These are phyloP conservation scores for Drosophila kikkawai DNA, from an alignment of 1,140 invertebrate genomes.

Conservation along the genomic window DNA sequence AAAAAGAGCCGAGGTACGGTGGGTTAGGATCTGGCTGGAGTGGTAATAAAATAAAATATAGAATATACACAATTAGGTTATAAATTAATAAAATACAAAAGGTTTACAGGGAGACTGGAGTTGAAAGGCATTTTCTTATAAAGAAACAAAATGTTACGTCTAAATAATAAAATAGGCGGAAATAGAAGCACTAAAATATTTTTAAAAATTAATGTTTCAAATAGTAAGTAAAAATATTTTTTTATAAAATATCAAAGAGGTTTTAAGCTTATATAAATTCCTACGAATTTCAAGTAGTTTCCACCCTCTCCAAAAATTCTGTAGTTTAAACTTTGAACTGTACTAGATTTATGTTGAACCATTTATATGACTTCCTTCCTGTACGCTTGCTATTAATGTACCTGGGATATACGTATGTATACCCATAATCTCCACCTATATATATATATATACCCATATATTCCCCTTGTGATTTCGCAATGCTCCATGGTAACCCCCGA, in stretches of 20 bases:
- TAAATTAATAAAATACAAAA: neutral
- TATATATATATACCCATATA: neutral
- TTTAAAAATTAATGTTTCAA: no score
- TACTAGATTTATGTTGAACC: constrained; percentile 25
- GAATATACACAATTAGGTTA: neutral
- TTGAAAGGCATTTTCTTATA: no score
- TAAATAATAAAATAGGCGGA: no score
- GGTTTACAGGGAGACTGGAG: no score
- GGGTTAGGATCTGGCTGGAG: neutral
- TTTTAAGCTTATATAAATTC: neutral
- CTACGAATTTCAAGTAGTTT: no score
- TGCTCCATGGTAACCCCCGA: constrained; percentile 46
- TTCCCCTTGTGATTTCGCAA: constrained; percentile 45
- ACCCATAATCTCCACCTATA: no score
- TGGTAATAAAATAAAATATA: neutral
- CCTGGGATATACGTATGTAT: neutral
- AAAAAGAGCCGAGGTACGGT: constrained; percentile 16
- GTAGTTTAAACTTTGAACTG: constrained; percentile 12
- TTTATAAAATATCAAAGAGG: no score
- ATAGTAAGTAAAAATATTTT: no score
- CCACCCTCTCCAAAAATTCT: neutral
- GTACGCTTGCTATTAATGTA: constrained; percentile 29
- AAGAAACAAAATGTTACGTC: no score
- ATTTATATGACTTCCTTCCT: constrained; percentile 31
- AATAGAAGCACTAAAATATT: no score